phyloP scores from a whole-genome alignment of 2,888 invertebrate genomes.

The Opisthograptis luteolata region DNA sequence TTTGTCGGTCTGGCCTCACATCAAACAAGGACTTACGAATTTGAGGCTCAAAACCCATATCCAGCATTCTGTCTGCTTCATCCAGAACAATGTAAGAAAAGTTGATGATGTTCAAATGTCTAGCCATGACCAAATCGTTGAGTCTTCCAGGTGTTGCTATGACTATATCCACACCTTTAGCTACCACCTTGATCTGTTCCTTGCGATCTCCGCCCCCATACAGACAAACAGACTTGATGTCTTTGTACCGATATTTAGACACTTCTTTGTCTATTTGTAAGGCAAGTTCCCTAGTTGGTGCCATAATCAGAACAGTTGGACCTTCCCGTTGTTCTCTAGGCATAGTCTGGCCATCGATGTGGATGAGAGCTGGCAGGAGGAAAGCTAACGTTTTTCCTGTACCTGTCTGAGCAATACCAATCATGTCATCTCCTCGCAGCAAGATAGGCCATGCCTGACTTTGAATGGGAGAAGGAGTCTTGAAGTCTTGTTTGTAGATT shows the following conservation, averaged over 20 bases:
- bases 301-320: constrained; percentile 94
- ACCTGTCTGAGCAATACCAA: constrained; percentile 98
- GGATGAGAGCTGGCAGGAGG: constrained; percentile 95
- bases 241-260: constrained; percentile 93
- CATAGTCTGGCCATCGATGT: constrained; percentile 93
- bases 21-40: constrained; percentile 92
- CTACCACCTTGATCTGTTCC: constrained; percentile 90
- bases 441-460: constrained; percentile 97
- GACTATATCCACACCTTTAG: constrained; percentile 95
- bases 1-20: constrained; percentile 94
- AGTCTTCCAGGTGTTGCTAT: constrained; percentile 97
- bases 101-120: constrained; percentile 88
- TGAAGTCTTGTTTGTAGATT: constrained; percentile 92
- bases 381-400: constrained; percentile 98
- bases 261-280: constrained; percentile 96
- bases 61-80: constrained; percentile 95
- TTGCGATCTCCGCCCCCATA: constrained; percentile 95
- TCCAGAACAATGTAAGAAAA: constrained; percentile 96
- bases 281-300: constrained; percentile 97
- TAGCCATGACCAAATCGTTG: constrained; percentile 92
- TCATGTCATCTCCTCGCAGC: constrained; percentile 94
- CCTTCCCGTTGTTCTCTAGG: constrained; percentile 89
- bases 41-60: constrained; percentile 94
- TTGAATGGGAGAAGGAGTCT: constrained; percentile 95
- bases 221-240: constrained; percentile 94